These are phyloP conservation scores for Tadarida brasiliensis DNA, from an alignment of 2,797 vertebrate species.

Conservation along the genomic window DNA sequence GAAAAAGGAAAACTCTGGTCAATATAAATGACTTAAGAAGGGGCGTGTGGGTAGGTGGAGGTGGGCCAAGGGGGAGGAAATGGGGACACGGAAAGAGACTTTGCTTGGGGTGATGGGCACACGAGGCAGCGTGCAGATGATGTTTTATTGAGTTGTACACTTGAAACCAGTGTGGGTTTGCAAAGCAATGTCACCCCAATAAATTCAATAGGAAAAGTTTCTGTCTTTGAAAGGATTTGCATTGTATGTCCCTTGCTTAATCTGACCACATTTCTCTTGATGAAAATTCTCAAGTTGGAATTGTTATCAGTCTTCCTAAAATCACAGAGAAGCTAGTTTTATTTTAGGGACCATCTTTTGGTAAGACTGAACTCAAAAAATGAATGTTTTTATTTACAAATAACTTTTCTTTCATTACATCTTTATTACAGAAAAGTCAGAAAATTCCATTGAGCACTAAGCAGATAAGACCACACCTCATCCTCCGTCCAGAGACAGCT, in stretches of 20 bases:
- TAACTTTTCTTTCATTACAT: not conserved
- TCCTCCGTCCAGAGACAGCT: not conserved
- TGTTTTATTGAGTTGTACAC: not conserved
- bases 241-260: not conserved
- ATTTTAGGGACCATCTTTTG: not conserved
- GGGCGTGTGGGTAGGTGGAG: not conserved
- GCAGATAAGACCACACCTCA: not conserved
- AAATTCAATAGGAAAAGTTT: not conserved
- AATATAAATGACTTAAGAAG: not conserved
- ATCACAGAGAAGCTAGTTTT: not conserved
- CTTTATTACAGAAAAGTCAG: not conserved
- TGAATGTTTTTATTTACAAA: constrained; percentile 11
- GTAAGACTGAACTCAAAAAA: not conserved
- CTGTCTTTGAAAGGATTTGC: not conserved
- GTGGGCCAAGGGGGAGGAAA: not conserved
- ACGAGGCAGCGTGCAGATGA: not conserved
- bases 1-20: constrained; percentile 10
- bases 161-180: not conserved
- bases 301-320: not conserved
- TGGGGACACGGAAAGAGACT: not conserved
- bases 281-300: not conserved
- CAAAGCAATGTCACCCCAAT: not conserved
- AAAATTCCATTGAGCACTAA: not conserved
- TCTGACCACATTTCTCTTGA: not conserved
- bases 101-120: not conserved